A percentile compares a stretch with the other conserved stretches of the same genome.
Evolutionary conservation across 2,888 invertebrate species (phyloP).

Genomic region (Noctua pronuba): DNA sequence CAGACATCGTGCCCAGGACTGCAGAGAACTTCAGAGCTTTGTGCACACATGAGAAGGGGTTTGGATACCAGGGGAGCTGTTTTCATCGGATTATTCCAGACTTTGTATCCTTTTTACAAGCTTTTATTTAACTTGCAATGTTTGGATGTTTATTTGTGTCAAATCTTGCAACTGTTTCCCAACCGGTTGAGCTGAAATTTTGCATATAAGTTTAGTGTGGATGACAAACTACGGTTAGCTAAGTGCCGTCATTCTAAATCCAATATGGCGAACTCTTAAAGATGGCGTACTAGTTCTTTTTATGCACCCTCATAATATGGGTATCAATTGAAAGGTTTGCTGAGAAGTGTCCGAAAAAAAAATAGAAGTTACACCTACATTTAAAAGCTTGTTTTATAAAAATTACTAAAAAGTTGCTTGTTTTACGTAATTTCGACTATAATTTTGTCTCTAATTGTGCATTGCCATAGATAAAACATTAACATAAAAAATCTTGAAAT

Average conservation of each 20-base stretch:
- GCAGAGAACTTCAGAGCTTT: slow-evolving; percentile 98
- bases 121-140: not conserved
- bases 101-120: slow-evolving; percentile 94
- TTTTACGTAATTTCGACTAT: not conserved
- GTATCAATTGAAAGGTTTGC: no score
- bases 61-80: slow-evolving; percentile 97
- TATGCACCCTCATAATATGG: no score
- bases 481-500: not conserved
- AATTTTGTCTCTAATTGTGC: not conserved
- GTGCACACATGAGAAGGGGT: slow-evolving; percentile 99
- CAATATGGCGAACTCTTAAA: no score
- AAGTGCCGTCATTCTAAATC: no score
- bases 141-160: not conserved
- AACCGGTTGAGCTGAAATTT: no score
- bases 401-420: no score
- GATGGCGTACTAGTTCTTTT: no score
- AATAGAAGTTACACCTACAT: no score
- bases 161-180: no score
- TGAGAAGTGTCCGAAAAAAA: no score
- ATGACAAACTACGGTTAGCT: not conserved
- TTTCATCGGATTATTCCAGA: slow-evolving; percentile 99
- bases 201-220: no score
- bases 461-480: not conserved
- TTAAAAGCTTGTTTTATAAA: no score
- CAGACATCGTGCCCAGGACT: slow-evolving; percentile 98